Conservation (phyloP, 2,888 invertebrate species). For the Ferrisia virgata region DNA sequence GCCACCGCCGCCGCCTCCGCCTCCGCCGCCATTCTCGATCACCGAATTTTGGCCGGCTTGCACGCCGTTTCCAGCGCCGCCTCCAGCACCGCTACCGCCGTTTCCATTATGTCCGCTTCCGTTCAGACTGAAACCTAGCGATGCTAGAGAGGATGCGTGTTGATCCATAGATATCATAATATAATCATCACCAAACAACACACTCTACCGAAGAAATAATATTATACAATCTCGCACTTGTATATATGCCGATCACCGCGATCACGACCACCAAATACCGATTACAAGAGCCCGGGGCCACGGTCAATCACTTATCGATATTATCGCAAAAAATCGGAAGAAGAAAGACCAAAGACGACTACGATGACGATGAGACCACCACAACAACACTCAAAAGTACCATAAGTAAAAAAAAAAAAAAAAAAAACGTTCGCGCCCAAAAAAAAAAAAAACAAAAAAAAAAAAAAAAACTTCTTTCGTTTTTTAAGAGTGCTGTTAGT, state of each 20-base stretch:
- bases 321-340: no score
- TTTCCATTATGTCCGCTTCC: slow-evolving; percentile 49
- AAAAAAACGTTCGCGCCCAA: not conserved
- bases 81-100: slow-evolving; percentile 55
- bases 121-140: slow-evolving; percentile 36
- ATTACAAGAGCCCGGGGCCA: no score
- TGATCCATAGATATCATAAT: slow-evolving; percentile 44
- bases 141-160: slow-evolving; percentile 44
- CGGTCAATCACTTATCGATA: no score
- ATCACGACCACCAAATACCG: not conserved
- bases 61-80: slow-evolving; percentile 54
- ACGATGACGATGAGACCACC: no score
- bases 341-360: no score
- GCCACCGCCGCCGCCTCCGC: slow-evolving; percentile 33
- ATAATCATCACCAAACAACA: slow-evolving; percentile 10
- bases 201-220: not conserved
- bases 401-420: no score
- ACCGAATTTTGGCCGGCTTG: slow-evolving; percentile 3
- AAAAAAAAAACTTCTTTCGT: no score
- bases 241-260: not conserved
- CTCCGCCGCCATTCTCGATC: slow-evolving; percentile 34
- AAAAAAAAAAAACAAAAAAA: not conserved
- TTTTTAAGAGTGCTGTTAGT: not conserved
- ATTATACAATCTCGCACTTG: not conserved
- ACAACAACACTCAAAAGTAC: no score